Evolutionary conservation across 1,140 invertebrate species (phyloP).

Genomic region (Apis cerana): DNA sequence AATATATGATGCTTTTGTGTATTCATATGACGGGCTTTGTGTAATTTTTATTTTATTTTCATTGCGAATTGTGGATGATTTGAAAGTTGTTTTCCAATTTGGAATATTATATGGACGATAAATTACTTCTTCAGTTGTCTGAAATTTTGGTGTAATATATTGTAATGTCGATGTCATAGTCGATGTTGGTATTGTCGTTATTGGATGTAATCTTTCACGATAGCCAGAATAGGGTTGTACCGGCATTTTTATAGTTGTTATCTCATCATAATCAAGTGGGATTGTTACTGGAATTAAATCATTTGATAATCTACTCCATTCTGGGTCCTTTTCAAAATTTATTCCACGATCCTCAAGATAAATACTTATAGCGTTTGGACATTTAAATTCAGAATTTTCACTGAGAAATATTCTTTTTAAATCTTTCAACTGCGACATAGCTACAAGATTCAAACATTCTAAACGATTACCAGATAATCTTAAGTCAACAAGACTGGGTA

Average conservation of each 20-base stretch:
- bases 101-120: constrained; percentile 5
- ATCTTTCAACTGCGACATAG: constrained; percentile 63
- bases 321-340: constrained; percentile 68
- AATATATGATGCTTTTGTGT: neutral
- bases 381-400: constrained; percentile 74
- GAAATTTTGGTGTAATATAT: neutral
- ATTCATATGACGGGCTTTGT: neutral
- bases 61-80: neutral
- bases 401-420: constrained; percentile 72
- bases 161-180: neutral
- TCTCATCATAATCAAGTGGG: constrained; percentile 1
- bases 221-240: constrained; percentile 44
- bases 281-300: constrained; percentile 56
- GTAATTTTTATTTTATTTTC: neutral
- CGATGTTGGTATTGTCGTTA: neutral
- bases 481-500: constrained; percentile 71
- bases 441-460: constrained; percentile 71
- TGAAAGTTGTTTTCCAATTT: constrained; percentile 1
- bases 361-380: constrained; percentile 70
- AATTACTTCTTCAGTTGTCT: constrained; percentile 35
- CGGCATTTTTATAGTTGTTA: neutral
- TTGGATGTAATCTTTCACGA: constrained; percentile 48
- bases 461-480: constrained; percentile 75
- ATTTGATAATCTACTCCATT: constrained; percentile 60
- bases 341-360: constrained; percentile 66